Evolutionary conservation across 2,797 vertebrate genomes (phyloP).

Genomic region (Myiotriccus ornatus): DNA sequence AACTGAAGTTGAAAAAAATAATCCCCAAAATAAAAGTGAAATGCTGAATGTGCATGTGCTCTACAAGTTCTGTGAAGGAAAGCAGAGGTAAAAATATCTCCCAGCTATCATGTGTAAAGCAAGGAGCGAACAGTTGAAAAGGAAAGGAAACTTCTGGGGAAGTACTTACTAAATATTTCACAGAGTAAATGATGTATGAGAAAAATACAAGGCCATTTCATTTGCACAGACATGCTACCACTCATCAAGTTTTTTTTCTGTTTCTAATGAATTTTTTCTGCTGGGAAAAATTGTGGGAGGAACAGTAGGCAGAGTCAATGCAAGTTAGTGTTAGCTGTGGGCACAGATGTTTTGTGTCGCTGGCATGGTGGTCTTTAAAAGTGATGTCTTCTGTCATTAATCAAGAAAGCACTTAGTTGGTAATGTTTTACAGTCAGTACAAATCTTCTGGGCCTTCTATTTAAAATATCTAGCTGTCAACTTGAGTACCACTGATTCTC

Average conservation of each 20-base stretch:
- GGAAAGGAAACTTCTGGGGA: background rate
- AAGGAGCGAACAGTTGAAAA: background rate
- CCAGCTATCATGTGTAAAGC: background rate
- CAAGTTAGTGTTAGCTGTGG: background rate
- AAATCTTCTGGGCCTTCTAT: background rate
- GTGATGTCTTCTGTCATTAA: background rate
- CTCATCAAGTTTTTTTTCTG: background rate
- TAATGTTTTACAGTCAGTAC: background rate
- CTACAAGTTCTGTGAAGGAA: background rate
- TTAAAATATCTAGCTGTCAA: background rate
- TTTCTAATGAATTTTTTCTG: background rate
- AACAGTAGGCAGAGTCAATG: background rate
- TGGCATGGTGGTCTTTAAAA: background rate
- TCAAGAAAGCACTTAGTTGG: background rate
- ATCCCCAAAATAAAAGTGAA: background rate
- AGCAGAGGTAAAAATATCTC: background rate
- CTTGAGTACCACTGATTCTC: background rate
- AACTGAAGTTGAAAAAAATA: background rate
- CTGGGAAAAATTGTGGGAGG: background rate
- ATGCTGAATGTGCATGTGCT: background rate
- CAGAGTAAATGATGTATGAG: background rate
- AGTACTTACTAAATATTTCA: background rate
- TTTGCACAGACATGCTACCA: background rate
- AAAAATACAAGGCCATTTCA: background rate
- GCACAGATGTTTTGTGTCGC: accelerated